Percentiles rank a stretch among this genome's conserved stretches.
These are phyloP conservation scores for Malurus cyaneus DNA, from an alignment of 2,113 vertebrate species.

Conservation along the genomic window DNA sequence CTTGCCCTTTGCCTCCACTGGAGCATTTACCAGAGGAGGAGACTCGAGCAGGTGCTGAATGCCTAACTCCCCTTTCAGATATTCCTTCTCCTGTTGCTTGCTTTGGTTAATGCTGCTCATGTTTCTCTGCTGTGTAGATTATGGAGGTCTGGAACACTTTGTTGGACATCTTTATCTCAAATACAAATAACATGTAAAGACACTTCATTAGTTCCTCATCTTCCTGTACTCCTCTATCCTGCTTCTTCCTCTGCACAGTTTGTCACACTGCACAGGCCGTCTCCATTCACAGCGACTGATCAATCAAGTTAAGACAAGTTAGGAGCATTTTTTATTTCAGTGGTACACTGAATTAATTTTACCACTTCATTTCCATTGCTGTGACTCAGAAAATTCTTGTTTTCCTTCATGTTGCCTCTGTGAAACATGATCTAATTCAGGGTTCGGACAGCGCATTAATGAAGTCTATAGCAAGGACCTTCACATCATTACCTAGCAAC, in stretches of 20 bases:
- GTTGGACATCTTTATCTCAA: neutral
- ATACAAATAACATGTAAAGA: neutral
- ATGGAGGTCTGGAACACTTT: neutral
- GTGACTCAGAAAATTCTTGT: neutral
- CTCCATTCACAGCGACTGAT: neutral
- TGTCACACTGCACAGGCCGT: neutral
- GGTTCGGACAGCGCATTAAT: neutral
- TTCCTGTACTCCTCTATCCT: neutral
- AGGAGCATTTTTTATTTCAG: neutral
- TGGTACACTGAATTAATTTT: neutral
- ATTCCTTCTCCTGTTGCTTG: neutral
- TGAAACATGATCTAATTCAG: neutral
- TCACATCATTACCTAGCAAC: neutral
- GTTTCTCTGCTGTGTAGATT: neutral
- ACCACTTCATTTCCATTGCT: neutral
- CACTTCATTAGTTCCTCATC: neutral
- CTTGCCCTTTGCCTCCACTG: neutral
- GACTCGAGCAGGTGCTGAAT: neutral
- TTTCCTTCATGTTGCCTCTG: neutral
- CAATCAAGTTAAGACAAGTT: neutral
- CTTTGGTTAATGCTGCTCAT: neutral
- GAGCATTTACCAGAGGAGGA: neutral
- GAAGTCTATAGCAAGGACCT: neutral
- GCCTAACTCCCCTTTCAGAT: neutral
- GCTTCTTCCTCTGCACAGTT: neutral